Base-by-base conservation (phyloP, 2,797 vertebrate genomes). In the Sebastes wilsoni region DNA sequence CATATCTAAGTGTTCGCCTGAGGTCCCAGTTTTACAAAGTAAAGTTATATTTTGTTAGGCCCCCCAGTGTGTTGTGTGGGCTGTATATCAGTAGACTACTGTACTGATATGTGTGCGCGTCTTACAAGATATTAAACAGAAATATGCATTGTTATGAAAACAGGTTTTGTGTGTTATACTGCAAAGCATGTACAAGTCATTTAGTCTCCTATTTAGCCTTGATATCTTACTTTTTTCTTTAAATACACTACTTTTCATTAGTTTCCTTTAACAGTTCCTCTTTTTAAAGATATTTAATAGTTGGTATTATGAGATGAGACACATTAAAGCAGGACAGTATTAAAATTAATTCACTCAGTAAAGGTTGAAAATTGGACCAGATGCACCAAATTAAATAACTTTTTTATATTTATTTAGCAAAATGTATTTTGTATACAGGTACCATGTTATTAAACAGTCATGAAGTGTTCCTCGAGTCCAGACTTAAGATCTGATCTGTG, bases 11-110 rank as follows among this genome's bases (percentile, higher is more conserved):
- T 54, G 30, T 73, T 79, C 1, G 66, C 79, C 79, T 1, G 25
- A 81, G 59, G 83, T 54, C 22, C 18, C 5, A 62, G 23, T 23
- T 82, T 80, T 77, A 80, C 28, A 72, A 75, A 85, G 62, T 78
- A 68, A 83, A 84, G 72, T 80, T 76, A 54, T 54, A 77, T 79
- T 74, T 75, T 23, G 72, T 80, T 36, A 11, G 28, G 20, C 28
- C 69, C 60, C 78, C 60, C 22, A 69, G 52, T 80, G 64, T 62
- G 79, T 67, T 69, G 58, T 22, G 55, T 67, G 75, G 34, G 54
- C 54, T 74, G 30, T 54, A 66, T 49, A 52, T 54, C 38, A 36
- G 59, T 11, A 22, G n/a, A 8, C 49, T 14, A 2, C 46, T 80
- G 58, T 30, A 5, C 18, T 49, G 46, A 49, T 49, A 49, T 49